These are phyloP conservation scores for Bambusicola thoracicus DNA, from an alignment of 2,113 vertebrate species.

Conservation along the genomic window DNA sequence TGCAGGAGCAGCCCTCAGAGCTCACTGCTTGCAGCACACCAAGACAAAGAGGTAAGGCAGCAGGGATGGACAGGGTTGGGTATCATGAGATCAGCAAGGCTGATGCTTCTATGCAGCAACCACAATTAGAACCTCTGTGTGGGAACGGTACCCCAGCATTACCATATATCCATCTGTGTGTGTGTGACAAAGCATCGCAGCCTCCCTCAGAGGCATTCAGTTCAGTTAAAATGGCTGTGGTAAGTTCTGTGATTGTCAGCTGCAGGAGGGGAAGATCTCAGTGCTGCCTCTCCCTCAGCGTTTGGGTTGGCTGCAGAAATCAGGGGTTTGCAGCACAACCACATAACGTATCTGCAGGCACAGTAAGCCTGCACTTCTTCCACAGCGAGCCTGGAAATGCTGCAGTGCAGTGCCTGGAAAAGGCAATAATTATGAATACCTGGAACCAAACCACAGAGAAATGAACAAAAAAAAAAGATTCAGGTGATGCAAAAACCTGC, in stretches of 20 bases:
- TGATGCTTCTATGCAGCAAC: not conserved
- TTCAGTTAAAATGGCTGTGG: not conserved
- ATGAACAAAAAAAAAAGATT: not conserved
- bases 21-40: not conserved
- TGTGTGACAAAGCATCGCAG: not conserved
- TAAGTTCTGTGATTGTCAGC: not conserved
- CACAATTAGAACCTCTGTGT: not conserved
- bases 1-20: not conserved
- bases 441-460: not conserved
- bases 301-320: not conserved
- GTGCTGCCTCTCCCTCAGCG: not conserved
- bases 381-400: constrained; percentile 19
- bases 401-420: constrained; percentile 57
- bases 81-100: not conserved
- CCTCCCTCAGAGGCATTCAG: not conserved
- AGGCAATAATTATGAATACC: not conserved
- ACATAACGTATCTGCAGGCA: not conserved
- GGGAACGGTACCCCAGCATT: not conserved
- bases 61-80: not conserved
- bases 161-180: not conserved
- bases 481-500: not conserved
- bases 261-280: not conserved
- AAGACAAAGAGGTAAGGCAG: not conserved
- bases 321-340: not conserved
- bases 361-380: not conserved